A percentile compares a stretch with the other conserved stretches of the same genome.
Conservation (phyloP, 2,888 invertebrate genomes). For the Zaprionus lineosus region DNA sequence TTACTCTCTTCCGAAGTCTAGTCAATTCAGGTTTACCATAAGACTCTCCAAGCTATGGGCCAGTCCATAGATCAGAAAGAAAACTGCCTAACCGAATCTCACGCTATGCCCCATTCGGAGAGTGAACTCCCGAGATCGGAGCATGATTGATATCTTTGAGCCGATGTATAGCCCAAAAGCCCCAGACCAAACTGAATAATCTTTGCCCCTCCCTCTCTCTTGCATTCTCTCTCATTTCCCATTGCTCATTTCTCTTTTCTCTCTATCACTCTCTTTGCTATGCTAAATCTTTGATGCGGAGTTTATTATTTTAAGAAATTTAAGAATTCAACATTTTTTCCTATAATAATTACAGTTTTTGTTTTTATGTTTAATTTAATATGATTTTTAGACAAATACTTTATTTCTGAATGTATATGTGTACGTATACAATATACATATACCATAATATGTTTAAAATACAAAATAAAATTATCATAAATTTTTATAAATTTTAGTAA, state of each 20-base stretch:
- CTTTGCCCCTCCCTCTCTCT: too few relatives aligned
- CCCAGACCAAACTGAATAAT: constrained; percentile 40
- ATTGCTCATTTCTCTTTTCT: too few relatives aligned
- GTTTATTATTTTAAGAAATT: constrained; percentile 29
- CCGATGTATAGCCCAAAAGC: too few relatives aligned
- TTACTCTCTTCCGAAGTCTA: constrained; percentile 47
- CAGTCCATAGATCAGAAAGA: constrained; percentile 6
- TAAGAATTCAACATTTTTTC: constrained; percentile 36
- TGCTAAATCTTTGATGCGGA: too few relatives aligned
- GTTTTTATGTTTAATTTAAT: constrained; percentile 40
- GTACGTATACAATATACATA: constrained; percentile 44
- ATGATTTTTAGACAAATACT: constrained; percentile 47
- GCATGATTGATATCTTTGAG: too few relatives aligned
- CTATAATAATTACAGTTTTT: constrained; percentile 28
- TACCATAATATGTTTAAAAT: constrained; percentile 54
- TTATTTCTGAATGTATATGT: constrained; percentile 46
- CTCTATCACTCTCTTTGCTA: too few relatives aligned
- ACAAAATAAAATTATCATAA: constrained; percentile 54
- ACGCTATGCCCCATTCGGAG: too few relatives aligned
- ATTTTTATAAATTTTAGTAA: constrained; percentile 47
- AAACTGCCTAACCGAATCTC: constrained; percentile 29
- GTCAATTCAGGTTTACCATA: constrained; percentile 47
- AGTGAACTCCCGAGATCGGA: too few relatives aligned
- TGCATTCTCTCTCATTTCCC: too few relatives aligned
- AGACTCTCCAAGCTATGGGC: constrained; percentile 35